phyloP scores from a whole-genome alignment of 2,113 vertebrate genomes.

The Nycticebus coucang region DNA sequence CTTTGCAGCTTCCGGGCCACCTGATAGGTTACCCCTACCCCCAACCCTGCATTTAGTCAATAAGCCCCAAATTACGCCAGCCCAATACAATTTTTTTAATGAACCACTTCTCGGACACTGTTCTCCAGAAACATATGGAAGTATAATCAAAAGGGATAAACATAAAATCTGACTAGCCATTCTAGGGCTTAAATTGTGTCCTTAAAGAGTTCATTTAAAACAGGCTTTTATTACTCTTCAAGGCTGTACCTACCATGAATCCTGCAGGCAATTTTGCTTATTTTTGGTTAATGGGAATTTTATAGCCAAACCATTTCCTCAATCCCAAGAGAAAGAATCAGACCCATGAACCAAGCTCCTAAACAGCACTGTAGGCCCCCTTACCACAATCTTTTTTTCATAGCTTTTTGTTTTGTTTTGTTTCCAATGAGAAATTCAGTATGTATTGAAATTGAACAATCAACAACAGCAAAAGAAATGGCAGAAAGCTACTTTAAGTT shows the following conservation, averaged over 20 bases:
- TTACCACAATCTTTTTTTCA: background rate
- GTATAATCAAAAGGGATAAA: conserved; percentile 69
- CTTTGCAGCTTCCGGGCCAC: background rate
- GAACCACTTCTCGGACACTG: conserved; percentile 56
- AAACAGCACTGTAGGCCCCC: background rate
- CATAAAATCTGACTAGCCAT: conserved; percentile 71
- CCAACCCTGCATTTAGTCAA: conserved; percentile 51
- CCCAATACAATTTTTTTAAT: conserved; percentile 64
- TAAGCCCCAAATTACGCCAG: conserved; percentile 69
- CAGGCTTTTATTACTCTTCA: conserved; percentile 80
- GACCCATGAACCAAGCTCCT: conserved; percentile 72
- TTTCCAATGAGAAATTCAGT: conserved; percentile 18
- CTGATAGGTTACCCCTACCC: background rate
- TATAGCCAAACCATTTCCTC: conserved; percentile 84
- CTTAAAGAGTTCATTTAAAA: conserved; percentile 83
- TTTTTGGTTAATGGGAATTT: conserved; percentile 85
- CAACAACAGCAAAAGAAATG: background rate
- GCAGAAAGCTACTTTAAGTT: background rate
- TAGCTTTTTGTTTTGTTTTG: background rate
- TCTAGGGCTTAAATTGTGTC: conserved; percentile 70
- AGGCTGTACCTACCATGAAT: conserved; percentile 77
- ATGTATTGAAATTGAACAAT: background rate
- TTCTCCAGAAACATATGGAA: conserved; percentile 68
- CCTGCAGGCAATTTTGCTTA: conserved; percentile 80
- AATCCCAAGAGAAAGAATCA: conserved; percentile 81